Evolutionary conservation across 2,888 invertebrate species (phyloP).

Genomic region (Labia minor): DNA sequence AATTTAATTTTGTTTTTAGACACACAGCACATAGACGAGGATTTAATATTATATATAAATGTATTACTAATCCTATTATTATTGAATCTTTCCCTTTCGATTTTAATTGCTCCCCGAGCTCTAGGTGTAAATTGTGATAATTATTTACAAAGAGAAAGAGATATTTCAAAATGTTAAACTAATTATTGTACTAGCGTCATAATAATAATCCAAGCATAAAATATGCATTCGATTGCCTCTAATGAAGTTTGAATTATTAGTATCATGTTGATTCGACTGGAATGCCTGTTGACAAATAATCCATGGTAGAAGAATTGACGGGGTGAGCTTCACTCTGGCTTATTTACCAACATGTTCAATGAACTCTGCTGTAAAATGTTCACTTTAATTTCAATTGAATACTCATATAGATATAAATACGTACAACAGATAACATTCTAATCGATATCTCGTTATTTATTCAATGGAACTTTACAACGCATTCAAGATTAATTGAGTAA

Average conservation of each 20-base stretch:
- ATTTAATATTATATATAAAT: too few relatives aligned
- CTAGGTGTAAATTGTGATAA: not conserved
- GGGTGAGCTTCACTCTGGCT: not conserved
- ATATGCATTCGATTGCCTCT: not conserved
- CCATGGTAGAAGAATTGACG: not conserved
- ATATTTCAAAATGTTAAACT: not conserved
- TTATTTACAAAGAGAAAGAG: not conserved
- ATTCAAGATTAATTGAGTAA: too few relatives aligned
- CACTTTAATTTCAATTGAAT: constrained; percentile 1
- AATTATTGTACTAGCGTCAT: not conserved
- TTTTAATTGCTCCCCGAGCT: not conserved
- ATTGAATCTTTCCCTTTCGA: not conserved
- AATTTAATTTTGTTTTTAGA: too few relatives aligned
- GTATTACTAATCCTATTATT: too few relatives aligned
- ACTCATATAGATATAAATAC: not conserved
- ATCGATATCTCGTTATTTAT: too few relatives aligned
- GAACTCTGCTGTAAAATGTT: not conserved
- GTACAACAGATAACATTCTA: too few relatives aligned
- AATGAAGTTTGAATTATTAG: constrained; percentile 13
- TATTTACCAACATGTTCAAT: not conserved
- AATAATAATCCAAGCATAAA: constrained; percentile 13
- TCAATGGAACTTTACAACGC: too few relatives aligned
- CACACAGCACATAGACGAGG: too few relatives aligned
- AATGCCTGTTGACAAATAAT: not conserved
- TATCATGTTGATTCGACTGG: constrained; percentile 1